Evolutionary conservation across 2,888 invertebrate species (phyloP).

Genomic region (Himalopsyche kuldschensis): DNA sequence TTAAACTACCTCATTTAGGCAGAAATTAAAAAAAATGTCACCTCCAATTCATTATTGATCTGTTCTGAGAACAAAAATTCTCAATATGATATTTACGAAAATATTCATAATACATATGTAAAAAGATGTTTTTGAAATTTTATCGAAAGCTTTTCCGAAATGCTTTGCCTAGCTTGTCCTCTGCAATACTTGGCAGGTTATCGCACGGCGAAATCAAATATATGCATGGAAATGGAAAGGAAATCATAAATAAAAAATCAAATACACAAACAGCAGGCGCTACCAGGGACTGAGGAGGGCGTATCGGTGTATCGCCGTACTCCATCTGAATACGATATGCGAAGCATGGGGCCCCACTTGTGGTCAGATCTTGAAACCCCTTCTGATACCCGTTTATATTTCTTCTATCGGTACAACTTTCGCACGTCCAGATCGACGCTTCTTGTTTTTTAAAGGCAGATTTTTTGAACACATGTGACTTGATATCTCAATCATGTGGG

Average conservation of each 20-base stretch:
- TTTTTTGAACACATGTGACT: not conserved
- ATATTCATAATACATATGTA: too few species aligned
- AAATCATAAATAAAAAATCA: slow-evolving; percentile 40
- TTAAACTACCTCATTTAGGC: too few species aligned
- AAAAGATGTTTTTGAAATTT: too few species aligned
- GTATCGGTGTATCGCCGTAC: slow-evolving; percentile 14
- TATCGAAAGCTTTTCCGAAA: not conserved
- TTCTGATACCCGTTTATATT: not conserved
- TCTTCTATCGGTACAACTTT: not conserved
- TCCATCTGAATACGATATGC: slow-evolving; percentile 19
- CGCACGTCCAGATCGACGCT: not conserved
- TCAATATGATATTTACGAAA: too few species aligned
- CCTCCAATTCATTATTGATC: too few species aligned
- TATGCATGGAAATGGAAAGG: slow-evolving; percentile 36
- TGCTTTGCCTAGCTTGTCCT: not conserved
- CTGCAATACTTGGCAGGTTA: slow-evolving; percentile 14
- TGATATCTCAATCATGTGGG: not conserved
- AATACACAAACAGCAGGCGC: slow-evolving; percentile 28
- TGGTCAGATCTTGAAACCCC: slow-evolving; percentile 4
- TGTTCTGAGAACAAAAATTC: too few species aligned
- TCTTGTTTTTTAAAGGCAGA: not conserved
- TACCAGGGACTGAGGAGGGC: slow-evolving; percentile 1
- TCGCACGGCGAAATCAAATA: slow-evolving; percentile 27
- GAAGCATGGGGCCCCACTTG: not conserved
- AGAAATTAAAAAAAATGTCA: too few species aligned